Base-by-base conservation (phyloP, 2,113 vertebrate species). In the Neotoma lepida region DNA sequence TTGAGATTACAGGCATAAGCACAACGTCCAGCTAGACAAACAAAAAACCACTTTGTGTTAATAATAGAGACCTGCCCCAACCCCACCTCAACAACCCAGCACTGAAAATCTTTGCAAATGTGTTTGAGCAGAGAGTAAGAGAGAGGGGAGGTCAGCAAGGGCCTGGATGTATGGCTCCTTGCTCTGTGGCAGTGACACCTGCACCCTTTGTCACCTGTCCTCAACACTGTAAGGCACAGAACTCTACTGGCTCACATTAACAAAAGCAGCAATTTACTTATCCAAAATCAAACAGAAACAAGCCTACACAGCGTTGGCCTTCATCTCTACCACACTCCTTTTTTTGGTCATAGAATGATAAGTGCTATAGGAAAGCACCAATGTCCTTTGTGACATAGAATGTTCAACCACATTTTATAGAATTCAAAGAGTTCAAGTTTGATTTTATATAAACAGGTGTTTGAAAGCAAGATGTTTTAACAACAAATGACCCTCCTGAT, bases 391-490 rank as follows among this genome's bases (percentile, higher is more conserved):
- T 86, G 73, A 78, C 56, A 85, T 2, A 85, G 51, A 80, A 93
- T 89, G 68, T 61, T 63, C 64, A 84, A 61, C n/a, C 90, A 73
- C 70, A 76, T 49, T 88, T 81, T 86, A 93, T 77, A 74, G 87
- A 93, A 94, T 64, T 91, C 30, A 44, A 82, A 90, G 76, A 81
- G 41, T n/a, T 6, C 88, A 26, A 93, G 85, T 51, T 86, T 86
- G 66, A 63, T 35, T 93, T 76, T 56, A 86, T 33, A 93, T 90
- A 94, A 92, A 93, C 78, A 95, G 86, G 85, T 73, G 86, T 74
- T 54, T 95, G 78, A 82, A 96, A 94, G 76, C 64, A 88, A 96
- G 70, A 70, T 92, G 56, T 77, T 91, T 49, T 94, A 54, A 91
- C 80, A 95, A 89, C 13, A 80, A 44, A 91, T 54, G 51, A 78